Base-by-base conservation (phyloP, 2,113 vertebrate genomes). In the Maccullochella peelii region DNA sequence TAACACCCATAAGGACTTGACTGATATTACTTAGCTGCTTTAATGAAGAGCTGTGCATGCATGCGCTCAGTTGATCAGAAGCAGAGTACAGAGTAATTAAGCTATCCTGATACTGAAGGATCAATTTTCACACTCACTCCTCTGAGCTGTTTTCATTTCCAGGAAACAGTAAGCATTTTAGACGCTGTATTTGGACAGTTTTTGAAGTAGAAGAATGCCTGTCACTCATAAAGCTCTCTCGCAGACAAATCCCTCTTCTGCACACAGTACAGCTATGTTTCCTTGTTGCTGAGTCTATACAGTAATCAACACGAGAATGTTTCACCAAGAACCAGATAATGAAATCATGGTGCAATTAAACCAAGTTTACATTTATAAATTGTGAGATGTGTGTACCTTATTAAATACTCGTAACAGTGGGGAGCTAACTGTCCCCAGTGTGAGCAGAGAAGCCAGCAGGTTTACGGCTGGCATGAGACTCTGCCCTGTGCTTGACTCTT, bases 301-400 rank as follows among this genome's bases (percentile, higher is more conserved):
- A n/a, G 72, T 79, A 47, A 77, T 77, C 79, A 82, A 85, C 77
- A 55, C 25, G 20, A 88, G 90, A 94, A 92, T 93, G 86, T 90
- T 91, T 92, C 82, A 92, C 90, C 84, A 82, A 82, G 65, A 91
- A 90, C 82, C 89, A 85, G 79, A 90, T 82, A 25, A 84, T 73
- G 74, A 90, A 89, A 81, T 91, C 77, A 77, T 85, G 93, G 94
- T 94, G 91, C 92, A 92, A 89, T 92, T 90, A 83, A 92, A 92
- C 73, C 88, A 80, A 89, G 94, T 95, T 96, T 95, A 94, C 94
- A 94, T 95, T 93, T 89, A 79, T 81, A 91, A 92, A 89, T 84
- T 52, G 74, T 90, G 86, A 85, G 77, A 84, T 84, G 80, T 83
- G 80, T 90, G 87, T 88, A 86, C 77, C 67, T 84, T 86, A 79